Percentiles rank a stretch among this genome's conserved stretches.
phyloP scores from a whole-genome alignment of 2,888 invertebrate species.

The Drosophila borborema region DNA sequence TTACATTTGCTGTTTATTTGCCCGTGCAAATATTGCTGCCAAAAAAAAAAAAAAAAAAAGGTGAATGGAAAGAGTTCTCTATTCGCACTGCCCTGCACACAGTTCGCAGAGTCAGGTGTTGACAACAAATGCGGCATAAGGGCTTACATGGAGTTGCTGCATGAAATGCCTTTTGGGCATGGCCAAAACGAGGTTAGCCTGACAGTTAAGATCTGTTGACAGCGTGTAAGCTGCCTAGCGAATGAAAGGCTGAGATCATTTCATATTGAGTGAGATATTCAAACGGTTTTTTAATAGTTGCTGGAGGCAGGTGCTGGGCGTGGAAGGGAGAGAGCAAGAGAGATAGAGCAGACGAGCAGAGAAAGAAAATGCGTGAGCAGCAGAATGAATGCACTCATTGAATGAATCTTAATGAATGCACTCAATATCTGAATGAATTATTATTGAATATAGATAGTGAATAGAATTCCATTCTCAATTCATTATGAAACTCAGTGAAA shows the following conservation, averaged over 20 bases:
- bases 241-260: neutral
- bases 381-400: neutral
- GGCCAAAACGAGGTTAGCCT: conserved; percentile 15
- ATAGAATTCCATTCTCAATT: too few species aligned
- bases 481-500: too few species aligned
- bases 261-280: neutral
- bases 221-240: neutral
- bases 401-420: neutral
- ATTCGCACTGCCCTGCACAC: neutral
- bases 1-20: conserved; percentile 75
- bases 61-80: neutral
- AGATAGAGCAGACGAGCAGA: neutral
- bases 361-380: too few species aligned
- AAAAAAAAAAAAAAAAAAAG: neutral
- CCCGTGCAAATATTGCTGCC: conserved; percentile 65
- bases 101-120: conserved; percentile 18
- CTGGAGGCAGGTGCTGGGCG: rapidly evolving
- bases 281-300: neutral
- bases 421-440: neutral
- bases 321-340: neutral
- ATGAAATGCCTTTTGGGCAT: conserved; percentile 2
- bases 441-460: too few species aligned
- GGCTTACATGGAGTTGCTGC: conserved; percentile 24
- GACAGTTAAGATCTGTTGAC: conserved; percentile 8
- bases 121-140: conserved; percentile 31